Conservation (phyloP, 2,797 vertebrate genomes). For the Parotocinclus haroldoi region DNA sequence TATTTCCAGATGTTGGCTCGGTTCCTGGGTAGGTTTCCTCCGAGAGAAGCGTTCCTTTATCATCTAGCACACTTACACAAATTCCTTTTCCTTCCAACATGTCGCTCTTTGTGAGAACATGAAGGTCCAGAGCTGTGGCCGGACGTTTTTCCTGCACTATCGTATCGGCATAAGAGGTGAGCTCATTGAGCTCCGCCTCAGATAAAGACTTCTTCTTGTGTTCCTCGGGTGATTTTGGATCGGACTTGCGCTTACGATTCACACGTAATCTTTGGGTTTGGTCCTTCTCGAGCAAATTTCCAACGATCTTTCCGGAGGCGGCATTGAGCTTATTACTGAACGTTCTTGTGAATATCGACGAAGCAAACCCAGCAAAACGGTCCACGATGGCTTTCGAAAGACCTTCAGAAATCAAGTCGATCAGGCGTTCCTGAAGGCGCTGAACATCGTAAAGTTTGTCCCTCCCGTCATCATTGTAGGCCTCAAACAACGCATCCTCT, state of each 20-base stretch:
- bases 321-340: slow-evolving; percentile 1
- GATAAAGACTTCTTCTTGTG: neutral
- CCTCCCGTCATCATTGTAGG: slow-evolving; percentile 20
- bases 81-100: slow-evolving; percentile 38
- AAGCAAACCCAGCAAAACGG: neutral
- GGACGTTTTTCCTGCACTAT: slow-evolving; percentile 3
- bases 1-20: slow-evolving; percentile 20
- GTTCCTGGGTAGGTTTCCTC: slow-evolving; percentile 24
- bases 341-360: slow-evolving; percentile 13
- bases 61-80: slow-evolving; percentile 21
- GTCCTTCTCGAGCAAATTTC: slow-evolving; percentile 26
- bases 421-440: slow-evolving; percentile 25
- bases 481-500: neutral
- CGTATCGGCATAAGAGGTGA: neutral
- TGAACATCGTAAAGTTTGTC: slow-evolving; percentile 24
- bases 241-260: neutral
- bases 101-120: slow-evolving; percentile 31
- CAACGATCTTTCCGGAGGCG: neutral
- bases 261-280: slow-evolving; percentile 29
- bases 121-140: slow-evolving; percentile 25
- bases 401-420: slow-evolving; percentile 1
- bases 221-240: slow-evolving; percentile 8
- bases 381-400: slow-evolving; percentile 19
- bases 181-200: neutral
- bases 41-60: slow-evolving; percentile 16